A percentile compares a stretch with the other conserved stretches of the same genome.
Conservation (phyloP, 2,888 invertebrate species). For the Allophyes oxyacanthae region DNA sequence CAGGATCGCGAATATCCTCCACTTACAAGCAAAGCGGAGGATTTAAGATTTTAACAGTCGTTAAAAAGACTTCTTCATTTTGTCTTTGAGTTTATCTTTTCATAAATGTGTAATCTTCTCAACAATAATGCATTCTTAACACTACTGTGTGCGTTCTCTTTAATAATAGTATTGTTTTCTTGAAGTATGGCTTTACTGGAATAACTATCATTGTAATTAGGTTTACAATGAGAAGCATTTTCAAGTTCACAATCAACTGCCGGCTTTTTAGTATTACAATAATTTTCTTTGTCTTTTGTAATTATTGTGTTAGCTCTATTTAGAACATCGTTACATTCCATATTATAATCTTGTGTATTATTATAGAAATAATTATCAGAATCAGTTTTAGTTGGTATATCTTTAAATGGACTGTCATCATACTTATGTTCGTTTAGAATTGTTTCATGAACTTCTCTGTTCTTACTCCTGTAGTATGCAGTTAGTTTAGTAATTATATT, state of each 20-base stretch:
- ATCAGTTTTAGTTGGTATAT: neutral
- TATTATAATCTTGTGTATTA: neutral
- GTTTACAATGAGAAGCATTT: neutral
- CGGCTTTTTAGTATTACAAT: neutral
- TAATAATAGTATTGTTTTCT: neutral
- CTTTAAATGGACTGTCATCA: neutral
- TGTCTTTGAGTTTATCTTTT: slow-evolving; percentile 13
- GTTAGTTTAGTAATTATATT: neutral
- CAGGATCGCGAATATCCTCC: no score
- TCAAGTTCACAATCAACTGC: neutral
- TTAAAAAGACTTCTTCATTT: slow-evolving; percentile 5
- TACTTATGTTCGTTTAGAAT: neutral
- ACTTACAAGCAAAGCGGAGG: no score
- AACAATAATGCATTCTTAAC: slow-evolving; percentile 3
- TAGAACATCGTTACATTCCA: neutral
- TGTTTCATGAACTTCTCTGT: neutral
- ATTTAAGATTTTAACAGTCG: no score
- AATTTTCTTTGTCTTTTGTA: neutral
- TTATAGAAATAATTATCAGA: neutral
- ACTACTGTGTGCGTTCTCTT: neutral
- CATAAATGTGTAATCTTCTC: slow-evolving; percentile 22
- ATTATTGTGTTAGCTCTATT: neutral
- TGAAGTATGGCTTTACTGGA: neutral
- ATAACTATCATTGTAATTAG: neutral
- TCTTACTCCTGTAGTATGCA: slow-evolving; percentile 1